A percentile compares a stretch with the other conserved stretches of the same genome.
Evolutionary conservation across 2,113 vertebrate genomes (phyloP).

Genomic region (Takifugu bimaculatus): DNA sequence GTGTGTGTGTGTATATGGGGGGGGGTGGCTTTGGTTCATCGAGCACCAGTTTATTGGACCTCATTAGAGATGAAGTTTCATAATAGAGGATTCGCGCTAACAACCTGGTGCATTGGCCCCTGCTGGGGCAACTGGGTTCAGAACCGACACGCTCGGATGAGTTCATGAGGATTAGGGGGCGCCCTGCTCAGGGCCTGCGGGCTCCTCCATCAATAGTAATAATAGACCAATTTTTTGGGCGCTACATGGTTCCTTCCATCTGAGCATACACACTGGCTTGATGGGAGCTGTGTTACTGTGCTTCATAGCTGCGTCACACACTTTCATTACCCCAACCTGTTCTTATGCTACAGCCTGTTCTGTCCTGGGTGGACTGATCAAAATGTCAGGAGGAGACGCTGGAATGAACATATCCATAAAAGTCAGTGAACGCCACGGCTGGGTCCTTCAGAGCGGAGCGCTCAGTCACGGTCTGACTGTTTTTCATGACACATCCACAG

Average conservation of each 20-base stretch:
- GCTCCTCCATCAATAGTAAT: slow-evolving; percentile 31
- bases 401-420: slow-evolving; percentile 1
- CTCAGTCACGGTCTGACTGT: slow-evolving; percentile 6
- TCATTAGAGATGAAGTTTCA: slow-evolving; percentile 61
- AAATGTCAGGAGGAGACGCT: slow-evolving; percentile 23
- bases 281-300: too few relatives aligned
- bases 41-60: slow-evolving; percentile 43
- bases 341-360: background rate
- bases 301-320: too few relatives aligned
- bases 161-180: slow-evolving; percentile 29
- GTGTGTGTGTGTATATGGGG: background rate
- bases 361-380: slow-evolving; percentile 1
- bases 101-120: slow-evolving; percentile 36
- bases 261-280: too few relatives aligned
- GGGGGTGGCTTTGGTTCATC: slow-evolving; percentile 38
- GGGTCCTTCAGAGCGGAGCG: slow-evolving; percentile 21
- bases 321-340: too few relatives aligned
- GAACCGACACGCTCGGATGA: slow-evolving; percentile 16
- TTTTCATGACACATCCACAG: slow-evolving; percentile 31
- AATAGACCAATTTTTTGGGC: slow-evolving; percentile 16
- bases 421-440: background rate
- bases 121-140: slow-evolving; percentile 16
- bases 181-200: slow-evolving; percentile 7
- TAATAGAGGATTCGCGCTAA: slow-evolving; percentile 48
- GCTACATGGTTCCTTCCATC: too few relatives aligned